Base-by-base conservation (phyloP, 2,113 vertebrate species). In the Hypanus sabinus region DNA sequence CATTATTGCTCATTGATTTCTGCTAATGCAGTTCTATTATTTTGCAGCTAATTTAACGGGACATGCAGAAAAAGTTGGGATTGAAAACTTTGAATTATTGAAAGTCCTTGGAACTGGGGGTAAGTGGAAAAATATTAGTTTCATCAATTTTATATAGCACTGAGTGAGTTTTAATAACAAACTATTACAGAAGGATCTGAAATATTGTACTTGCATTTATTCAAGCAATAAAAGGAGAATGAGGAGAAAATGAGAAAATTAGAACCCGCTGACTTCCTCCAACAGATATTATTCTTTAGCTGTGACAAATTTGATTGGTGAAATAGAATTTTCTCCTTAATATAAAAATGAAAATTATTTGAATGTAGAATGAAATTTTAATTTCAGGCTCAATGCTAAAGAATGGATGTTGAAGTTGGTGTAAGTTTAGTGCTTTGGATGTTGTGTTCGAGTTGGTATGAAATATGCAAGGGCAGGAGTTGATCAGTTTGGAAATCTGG, bases 21-120 rank as follows among this genome's bases (percentile, higher is more conserved):
- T 12, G 71, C 95, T 94, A 80, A 94, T 60, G 94, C 95, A 94
- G 88, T 94, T 30, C 94, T 94, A 94, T 36, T 16, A 22, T 94
- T 95, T 94, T 94, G 95, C 96, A 99, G 98, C 98, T 95, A 99
- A 99, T 96, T 96, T 99, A 96, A 99, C 99, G 27, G 98, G 99
- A 95, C 98, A 99, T 80, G 96, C 98, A 70, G 99, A 99, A 96
- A 98, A 98, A 94, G 98, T 99, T 95, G 98, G 98, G 94, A 99
- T 99, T 95, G 98, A 99, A 96, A 99, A 99, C 96, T 99, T 99
- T 94, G 99, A 99, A 95, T 97, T 99, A 0, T 95, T 99, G 94
- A 99, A 99, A 95, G 98, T 99, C 94, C 96, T 99, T 95, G 99
- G 99, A 95, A 99, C 99, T 93, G 99, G 98, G 97, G 98, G 99